Conservation (phyloP, 2,113 vertebrate genomes). For the Aegithalos caudatus region DNA sequence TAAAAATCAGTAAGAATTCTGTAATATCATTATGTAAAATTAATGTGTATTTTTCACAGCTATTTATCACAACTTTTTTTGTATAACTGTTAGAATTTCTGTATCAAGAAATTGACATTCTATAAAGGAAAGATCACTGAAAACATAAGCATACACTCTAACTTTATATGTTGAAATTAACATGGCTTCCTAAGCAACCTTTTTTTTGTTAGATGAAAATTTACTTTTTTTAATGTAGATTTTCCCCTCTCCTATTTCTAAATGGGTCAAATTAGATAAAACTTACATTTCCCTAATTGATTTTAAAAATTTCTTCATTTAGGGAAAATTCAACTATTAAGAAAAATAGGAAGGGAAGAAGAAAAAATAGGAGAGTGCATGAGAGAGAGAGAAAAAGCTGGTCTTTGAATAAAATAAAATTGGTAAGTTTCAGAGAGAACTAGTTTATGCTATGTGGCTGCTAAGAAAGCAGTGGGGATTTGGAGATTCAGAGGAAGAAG, state of each 20-base stretch:
- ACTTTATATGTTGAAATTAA: not conserved
- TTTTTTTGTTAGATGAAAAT: not conserved
- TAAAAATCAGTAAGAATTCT: not conserved
- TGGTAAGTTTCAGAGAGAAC: not conserved
- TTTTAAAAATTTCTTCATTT: not conserved
- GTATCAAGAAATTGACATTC: not conserved
- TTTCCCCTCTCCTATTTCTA: not conserved
- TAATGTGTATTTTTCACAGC: not conserved
- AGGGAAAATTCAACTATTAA: not conserved
- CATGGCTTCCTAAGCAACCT: not conserved
- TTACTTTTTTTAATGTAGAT: accelerated
- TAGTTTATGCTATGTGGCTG: not conserved
- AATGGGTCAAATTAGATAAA: not conserved
- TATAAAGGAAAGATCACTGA: not conserved
- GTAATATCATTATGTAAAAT: not conserved
- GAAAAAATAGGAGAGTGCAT: not conserved
- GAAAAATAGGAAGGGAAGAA: accelerated
- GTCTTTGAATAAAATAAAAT: not conserved
- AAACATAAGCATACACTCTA: not conserved
- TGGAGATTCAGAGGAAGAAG: not conserved
- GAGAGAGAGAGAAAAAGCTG: not conserved
- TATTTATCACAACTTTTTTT: not conserved
- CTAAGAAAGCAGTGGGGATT: not conserved
- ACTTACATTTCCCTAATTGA: not conserved
- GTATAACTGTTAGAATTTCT: not conserved